These are phyloP conservation scores for Saguinus imperator DNA, from an alignment of 2,113 vertebrate species.

Conservation along the genomic window DNA sequence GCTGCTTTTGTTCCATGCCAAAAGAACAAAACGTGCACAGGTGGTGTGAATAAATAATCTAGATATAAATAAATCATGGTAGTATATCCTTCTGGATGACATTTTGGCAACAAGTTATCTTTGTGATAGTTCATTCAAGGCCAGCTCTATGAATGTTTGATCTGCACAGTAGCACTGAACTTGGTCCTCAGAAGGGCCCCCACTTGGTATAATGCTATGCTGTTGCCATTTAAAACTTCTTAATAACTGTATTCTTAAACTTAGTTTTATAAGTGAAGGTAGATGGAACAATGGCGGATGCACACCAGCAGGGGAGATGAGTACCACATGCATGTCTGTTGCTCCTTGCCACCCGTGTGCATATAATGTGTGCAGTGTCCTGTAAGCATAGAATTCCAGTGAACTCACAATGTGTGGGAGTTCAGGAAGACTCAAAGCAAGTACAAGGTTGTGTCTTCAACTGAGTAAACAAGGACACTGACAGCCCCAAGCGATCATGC, in stretches of 20 bases:
- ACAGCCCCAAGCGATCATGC: not conserved
- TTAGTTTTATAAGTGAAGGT: not conserved
- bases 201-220: not conserved
- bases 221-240: not conserved
- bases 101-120: not conserved
- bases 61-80: not conserved
- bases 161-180: not conserved
- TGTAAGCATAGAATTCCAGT: not conserved
- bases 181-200: not conserved
- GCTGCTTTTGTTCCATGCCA: not conserved
- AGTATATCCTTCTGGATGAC: not conserved
- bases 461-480: not conserved
- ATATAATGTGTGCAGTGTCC: rapidly evolving
- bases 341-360: not conserved
- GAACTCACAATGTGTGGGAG: not conserved
- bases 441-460: not conserved
- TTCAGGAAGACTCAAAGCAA: not conserved
- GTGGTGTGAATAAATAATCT: not conserved
- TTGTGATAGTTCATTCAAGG: not conserved
- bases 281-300: too few species aligned
- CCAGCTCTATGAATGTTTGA: not conserved
- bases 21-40: not conserved
- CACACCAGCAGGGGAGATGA: not conserved
- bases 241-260: not conserved
- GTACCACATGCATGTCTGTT: rapidly evolving